Conservation (phyloP, 2,888 invertebrate genomes). For the Caenorhabditis macrosperma region DNA sequence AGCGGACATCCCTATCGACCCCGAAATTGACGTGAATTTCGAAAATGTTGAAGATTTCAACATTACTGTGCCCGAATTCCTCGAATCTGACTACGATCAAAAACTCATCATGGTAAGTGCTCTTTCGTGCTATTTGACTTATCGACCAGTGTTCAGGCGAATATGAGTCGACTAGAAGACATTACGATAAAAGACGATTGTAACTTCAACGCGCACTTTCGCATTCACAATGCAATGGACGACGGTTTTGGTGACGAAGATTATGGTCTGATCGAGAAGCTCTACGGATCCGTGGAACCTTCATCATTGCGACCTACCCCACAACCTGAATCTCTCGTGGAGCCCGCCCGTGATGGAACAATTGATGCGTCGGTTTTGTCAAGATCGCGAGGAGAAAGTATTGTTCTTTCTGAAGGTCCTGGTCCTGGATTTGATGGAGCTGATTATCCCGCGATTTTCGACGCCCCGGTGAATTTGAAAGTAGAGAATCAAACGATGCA, state of each 20-base stretch:
- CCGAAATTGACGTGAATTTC: conserved; percentile 35
- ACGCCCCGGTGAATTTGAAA: conserved; percentile 1
- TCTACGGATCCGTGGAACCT: conserved; percentile 30
- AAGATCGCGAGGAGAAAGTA: neutral
- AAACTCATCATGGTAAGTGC: conserved; percentile 35
- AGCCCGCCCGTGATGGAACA: conserved; percentile 5
- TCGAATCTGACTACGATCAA: conserved; percentile 43
- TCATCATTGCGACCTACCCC: conserved; percentile 9
- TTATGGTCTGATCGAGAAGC: neutral
- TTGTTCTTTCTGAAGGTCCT: conserved; percentile 2
- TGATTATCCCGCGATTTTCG: neutral
- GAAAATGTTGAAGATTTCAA: conserved; percentile 29
- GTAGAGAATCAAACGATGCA: conserved; percentile 5
- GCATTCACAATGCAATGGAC: neutral
- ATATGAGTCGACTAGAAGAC: conserved; percentile 53
- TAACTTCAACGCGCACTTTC: conserved; percentile 30
- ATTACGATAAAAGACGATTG: conserved; percentile 53
- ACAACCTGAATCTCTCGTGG: conserved; percentile 7
- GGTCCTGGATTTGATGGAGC: neutral
- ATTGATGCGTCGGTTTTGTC: neutral
- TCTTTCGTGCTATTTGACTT: too few species aligned
- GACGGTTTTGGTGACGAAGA: conserved; percentile 43
- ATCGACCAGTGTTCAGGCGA: too few species aligned
- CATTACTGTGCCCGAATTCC: conserved; percentile 50
- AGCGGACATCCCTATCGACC: conserved; percentile 20